These are phyloP conservation scores for Stegodyphus mimosarum DNA, from an alignment of 1,140 invertebrate genomes.

Conservation along the genomic window DNA sequence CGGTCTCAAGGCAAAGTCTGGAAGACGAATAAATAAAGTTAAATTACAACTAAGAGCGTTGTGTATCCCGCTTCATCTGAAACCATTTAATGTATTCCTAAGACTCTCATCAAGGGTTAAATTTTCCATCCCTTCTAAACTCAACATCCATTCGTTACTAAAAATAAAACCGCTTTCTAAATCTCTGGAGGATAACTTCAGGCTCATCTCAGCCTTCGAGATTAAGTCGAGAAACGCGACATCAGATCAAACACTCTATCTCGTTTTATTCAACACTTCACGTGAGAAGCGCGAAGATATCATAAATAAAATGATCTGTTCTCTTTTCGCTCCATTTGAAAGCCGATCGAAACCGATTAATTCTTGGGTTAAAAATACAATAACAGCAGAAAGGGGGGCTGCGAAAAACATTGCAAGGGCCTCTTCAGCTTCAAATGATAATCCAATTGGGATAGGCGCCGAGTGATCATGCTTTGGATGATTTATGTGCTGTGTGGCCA, in stretches of 20 bases:
- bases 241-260: background rate
- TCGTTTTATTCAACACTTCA: constrained; percentile 31
- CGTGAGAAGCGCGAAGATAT: background rate
- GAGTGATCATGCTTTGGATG: constrained; percentile 33
- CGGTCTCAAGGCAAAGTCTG: too few species aligned
- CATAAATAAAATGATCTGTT: constrained; percentile 39
- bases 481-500: constrained; percentile 19
- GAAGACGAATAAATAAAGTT: too few species aligned
- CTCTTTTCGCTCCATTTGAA: constrained; percentile 29
- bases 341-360: constrained; percentile 51
- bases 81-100: background rate
- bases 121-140: background rate
- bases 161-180: too few species aligned
- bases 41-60: too few species aligned
- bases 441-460: constrained; percentile 27
- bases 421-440: constrained; percentile 40
- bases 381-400: background rate
- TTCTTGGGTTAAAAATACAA: background rate
- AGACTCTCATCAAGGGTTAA: background rate
- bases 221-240: too few species aligned
- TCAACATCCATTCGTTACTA: too few species aligned
- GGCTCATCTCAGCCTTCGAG: too few species aligned
- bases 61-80: too few species aligned
- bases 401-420: background rate
- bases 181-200: too few species aligned